A percentile compares a stretch with the other conserved stretches of the same genome.
phyloP scores from a whole-genome alignment of 1,140 invertebrate species.

The Ips nitidus region DNA sequence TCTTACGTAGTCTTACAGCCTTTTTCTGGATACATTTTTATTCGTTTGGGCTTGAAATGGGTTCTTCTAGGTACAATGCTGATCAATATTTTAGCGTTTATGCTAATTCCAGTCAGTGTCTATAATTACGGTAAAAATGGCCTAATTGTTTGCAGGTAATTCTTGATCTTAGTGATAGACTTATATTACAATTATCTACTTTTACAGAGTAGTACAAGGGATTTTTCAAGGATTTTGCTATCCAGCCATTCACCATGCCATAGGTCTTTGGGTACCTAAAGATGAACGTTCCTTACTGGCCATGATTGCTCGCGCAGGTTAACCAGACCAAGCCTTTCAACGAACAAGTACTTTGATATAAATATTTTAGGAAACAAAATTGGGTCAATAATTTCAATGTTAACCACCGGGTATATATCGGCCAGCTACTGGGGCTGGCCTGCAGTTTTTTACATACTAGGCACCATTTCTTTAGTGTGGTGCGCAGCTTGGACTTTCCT shows the following conservation, averaged over 20 bases:
- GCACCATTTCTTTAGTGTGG: conserved; percentile 62
- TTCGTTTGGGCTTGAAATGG: conserved; percentile 15
- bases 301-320: conserved; percentile 8
- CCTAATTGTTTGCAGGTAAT: conserved; percentile 12
- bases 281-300: conserved; percentile 10
- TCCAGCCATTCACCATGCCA: background rate
- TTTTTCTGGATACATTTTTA: conserved; percentile 23
- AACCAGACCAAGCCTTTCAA: background rate
- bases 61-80: conserved; percentile 8
- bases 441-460: conserved; percentile 74
- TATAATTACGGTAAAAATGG: conserved; percentile 6
- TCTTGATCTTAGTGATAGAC: background rate
- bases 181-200: background rate
- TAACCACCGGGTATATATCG: conserved; percentile 65
- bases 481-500: conserved; percentile 62
- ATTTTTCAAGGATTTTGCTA: conserved; percentile 16
- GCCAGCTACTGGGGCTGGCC: conserved; percentile 69
- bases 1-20: conserved; percentile 18
- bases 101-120: conserved; percentile 8
- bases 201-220: conserved; percentile 15
- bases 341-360: no score
- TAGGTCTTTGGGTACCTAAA: conserved; percentile 9
- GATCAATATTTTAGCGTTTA: conserved; percentile 13
- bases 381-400: conserved; percentile 70
- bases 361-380: conserved; percentile 11